Evolutionary conservation across 1,140 invertebrate species (phyloP).

Genomic region (Pogonognathellus flavescens): DNA sequence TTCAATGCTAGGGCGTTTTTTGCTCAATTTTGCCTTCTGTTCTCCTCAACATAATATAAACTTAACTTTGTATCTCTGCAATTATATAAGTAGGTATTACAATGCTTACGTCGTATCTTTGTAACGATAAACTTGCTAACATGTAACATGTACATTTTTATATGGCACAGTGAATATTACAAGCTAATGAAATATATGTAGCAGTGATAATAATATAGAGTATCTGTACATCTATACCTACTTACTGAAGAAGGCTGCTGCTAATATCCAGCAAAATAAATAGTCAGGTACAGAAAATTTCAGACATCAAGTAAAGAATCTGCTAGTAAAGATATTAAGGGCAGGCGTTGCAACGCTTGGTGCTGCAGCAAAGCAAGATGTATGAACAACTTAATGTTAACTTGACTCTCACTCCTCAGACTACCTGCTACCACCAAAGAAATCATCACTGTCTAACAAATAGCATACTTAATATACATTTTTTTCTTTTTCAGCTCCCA

Average conservation of each 20-base stretch:
- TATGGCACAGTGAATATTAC: not conserved
- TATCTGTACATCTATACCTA: no score
- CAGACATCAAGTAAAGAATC: conserved; percentile 31
- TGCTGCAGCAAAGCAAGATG: not conserved
- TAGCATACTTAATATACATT: conserved; percentile 58
- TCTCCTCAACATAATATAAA: not conserved
- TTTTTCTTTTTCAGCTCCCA: conserved; percentile 62
- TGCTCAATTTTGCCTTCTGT: conserved; percentile 30
- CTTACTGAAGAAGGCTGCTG: no score
- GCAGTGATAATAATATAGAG: not conserved
- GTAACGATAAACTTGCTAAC: no score
- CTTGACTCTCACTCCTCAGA: conserved; percentile 28
- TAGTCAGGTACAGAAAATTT: not conserved
- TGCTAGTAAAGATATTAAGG: conserved; percentile 30
- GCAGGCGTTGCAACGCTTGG: not conserved
- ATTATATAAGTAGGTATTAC: not conserved
- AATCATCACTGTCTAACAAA: conserved; percentile 49
- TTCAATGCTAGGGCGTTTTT: conserved; percentile 50
- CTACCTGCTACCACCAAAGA: not conserved
- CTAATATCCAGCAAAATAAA: no score
- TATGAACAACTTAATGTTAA: conserved; percentile 26
- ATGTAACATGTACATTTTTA: not conserved
- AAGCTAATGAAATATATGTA: not conserved
- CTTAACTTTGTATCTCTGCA: not conserved
- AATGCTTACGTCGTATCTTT: not conserved